Base-by-base conservation (phyloP, 2,888 invertebrate genomes). In the Andrena fulva region DNA sequence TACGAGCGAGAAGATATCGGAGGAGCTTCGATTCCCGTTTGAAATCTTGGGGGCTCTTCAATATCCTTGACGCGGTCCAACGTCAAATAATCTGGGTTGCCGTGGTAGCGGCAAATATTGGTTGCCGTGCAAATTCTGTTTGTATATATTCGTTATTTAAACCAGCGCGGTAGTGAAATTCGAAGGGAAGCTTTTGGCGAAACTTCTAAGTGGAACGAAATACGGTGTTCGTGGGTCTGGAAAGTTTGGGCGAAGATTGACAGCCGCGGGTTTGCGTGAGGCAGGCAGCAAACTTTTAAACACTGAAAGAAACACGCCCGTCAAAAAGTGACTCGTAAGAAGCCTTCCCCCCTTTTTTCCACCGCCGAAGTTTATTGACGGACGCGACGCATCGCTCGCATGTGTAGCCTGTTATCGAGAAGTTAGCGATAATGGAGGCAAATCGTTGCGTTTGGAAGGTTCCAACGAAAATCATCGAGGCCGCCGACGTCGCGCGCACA, bases 401-500 rank as follows among this genome's bases (percentile, higher is more conserved):
- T 42, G 42, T 16, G 42, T 16, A 42, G 42, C 42, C 42, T 4
- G 42, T 5, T 42, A 42, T 42, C 42, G 42, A 42, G 42, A 16
- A 5, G 16, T 42, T 42, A 42, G 42, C 42, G 42, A 16, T 42
- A 42, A 42, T 42, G 33, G 12, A 54, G 42, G 68, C 62, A 31
- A 82, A 82, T 80, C 68, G 33, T 75, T 8, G 80, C 56, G 12
- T 56, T 24, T 8, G 48, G 60, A 27, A 56, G 67, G 64, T 64
- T 59, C 35, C 60, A 16, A 16, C 33, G 66, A 60, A 77, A 81
- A 76, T 64, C 69, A 73, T 10, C 33, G n/a, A 12, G 68, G 48
- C 70, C 74, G 33, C 54, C 54, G 62, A 68, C 75, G 68, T 82
- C 74, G 76, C 27, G 70, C 54, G 67, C 70, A 75, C 48, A 68